phyloP scores from a whole-genome alignment of 2,888 invertebrate species.

The Xanthia icteritia region DNA sequence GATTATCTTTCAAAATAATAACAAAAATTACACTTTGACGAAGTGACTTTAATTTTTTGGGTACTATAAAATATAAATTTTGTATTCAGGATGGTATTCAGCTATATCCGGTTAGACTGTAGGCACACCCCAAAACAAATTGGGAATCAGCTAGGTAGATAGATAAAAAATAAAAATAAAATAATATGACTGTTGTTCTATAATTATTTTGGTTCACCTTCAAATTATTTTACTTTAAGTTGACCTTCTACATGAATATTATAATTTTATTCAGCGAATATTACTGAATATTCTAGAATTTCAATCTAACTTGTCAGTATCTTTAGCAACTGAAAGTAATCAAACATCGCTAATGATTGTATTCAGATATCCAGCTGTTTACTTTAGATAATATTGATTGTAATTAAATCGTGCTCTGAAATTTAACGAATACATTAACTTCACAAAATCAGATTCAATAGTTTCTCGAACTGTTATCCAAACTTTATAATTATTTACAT shows the following conservation, averaged over 20 bases:
- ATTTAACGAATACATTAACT: not conserved
- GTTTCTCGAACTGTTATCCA: not conserved
- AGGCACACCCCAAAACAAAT: not conserved
- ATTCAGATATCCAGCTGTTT: constrained; percentile 35
- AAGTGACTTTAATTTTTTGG: not conserved
- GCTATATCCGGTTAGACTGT: not conserved
- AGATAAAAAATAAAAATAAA: no score
- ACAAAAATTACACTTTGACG: not conserved
- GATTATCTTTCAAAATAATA: no score
- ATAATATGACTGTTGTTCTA: no score
- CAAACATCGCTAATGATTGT: constrained; percentile 47
- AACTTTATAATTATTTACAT: not conserved
- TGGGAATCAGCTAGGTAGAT: not conserved
- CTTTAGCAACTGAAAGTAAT: constrained; percentile 29
- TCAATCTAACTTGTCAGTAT: not conserved
- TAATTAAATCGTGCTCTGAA: constrained; percentile 6
- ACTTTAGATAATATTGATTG: not conserved
- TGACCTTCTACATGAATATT: not conserved
- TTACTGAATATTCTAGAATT: not conserved
- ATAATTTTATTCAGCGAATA: constrained; percentile 1
- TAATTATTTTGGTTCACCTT: not conserved
- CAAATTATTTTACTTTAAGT: not conserved
- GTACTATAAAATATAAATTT: no score
- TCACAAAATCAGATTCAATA: not conserved
- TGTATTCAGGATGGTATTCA: not conserved